These are phyloP conservation scores for Euleptes europaea DNA, from an alignment of 2,113 vertebrate genomes.

Conservation along the genomic window DNA sequence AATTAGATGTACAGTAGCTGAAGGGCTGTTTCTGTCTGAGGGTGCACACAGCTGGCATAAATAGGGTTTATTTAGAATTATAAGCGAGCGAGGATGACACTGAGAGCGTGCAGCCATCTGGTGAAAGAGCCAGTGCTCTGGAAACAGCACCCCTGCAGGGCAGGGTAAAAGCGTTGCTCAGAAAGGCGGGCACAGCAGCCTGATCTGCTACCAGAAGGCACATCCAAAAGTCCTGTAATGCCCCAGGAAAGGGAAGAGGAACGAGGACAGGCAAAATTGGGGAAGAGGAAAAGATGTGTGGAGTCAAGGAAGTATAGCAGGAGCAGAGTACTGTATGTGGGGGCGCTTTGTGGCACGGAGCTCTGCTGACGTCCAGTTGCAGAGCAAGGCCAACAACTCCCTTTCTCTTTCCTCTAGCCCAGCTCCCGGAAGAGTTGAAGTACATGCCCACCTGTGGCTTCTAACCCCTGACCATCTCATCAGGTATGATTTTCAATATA, in stretches of 20 bases:
- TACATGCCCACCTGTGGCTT: not conserved
- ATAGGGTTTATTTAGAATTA: constrained; percentile 20
- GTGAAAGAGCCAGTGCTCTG: not conserved
- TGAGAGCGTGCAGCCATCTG: not conserved
- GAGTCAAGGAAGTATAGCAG: too few species aligned
- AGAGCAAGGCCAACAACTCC: too few species aligned
- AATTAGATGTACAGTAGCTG: constrained; percentile 57
- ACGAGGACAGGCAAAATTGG: too few species aligned
- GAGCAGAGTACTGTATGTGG: too few species aligned
- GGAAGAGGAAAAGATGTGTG: too few species aligned
- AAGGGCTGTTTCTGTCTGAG: constrained; percentile 57
- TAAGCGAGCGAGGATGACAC: constrained; percentile 10
- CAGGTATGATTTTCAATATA: not conserved
- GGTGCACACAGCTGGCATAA: constrained; percentile 21
- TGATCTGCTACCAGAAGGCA: not conserved
- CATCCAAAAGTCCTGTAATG: too few species aligned
- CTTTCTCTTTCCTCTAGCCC: not conserved
- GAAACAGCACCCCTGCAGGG: not conserved
- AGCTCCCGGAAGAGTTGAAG: not conserved
- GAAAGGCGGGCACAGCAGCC: not conserved
- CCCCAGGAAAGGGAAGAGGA: too few species aligned
- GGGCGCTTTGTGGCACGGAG: too few species aligned
- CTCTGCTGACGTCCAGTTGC: too few species aligned
- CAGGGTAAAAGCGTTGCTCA: not conserved
- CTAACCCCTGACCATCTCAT: not conserved